Conservation (phyloP, 2,113 vertebrate genomes). For the Gila orcuttii region DNA sequence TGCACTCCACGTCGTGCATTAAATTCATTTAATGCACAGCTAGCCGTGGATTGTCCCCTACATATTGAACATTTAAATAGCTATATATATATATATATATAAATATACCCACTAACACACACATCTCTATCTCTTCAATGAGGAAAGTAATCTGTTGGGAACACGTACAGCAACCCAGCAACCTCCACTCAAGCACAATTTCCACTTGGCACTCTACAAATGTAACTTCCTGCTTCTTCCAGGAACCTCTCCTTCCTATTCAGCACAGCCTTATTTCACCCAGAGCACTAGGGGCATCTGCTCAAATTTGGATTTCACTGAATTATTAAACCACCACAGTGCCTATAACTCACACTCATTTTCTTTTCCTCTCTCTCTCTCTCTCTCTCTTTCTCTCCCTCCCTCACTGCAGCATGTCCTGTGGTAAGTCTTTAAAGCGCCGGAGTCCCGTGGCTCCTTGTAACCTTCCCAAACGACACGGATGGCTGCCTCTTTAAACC, state of each 20-base stretch:
- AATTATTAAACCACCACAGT: constrained; percentile 46
- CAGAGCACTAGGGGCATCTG: constrained; percentile 31
- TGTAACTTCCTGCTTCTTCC: constrained; percentile 8
- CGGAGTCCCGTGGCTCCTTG: constrained; percentile 35
- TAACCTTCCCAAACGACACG: constrained; percentile 47
- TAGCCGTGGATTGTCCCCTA: too few relatives aligned
- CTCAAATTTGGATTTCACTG: constrained; percentile 47
- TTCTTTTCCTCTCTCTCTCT: constrained; percentile 22
- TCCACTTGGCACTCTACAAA: constrained; percentile 1
- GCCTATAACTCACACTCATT: constrained; percentile 37
- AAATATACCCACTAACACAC: constrained; percentile 16
- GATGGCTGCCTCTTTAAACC: constrained; percentile 42
- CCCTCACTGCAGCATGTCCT: constrained; percentile 33
- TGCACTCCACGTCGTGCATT: too few relatives aligned
- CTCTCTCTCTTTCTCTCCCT: not conserved
- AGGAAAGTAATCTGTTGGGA: not conserved
- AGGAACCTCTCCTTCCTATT: constrained; percentile 8
- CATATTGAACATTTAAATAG: too few relatives aligned
- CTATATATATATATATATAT: too few relatives aligned
- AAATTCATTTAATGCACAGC: too few relatives aligned
- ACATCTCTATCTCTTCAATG: not conserved
- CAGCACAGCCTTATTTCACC: constrained; percentile 3
- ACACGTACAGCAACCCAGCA: not conserved
- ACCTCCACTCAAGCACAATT: constrained; percentile 1
- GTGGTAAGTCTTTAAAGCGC: constrained; percentile 46